These are phyloP conservation scores for Saturnia pavonia DNA, from an alignment of 2,888 invertebrate genomes.

Conservation along the genomic window DNA sequence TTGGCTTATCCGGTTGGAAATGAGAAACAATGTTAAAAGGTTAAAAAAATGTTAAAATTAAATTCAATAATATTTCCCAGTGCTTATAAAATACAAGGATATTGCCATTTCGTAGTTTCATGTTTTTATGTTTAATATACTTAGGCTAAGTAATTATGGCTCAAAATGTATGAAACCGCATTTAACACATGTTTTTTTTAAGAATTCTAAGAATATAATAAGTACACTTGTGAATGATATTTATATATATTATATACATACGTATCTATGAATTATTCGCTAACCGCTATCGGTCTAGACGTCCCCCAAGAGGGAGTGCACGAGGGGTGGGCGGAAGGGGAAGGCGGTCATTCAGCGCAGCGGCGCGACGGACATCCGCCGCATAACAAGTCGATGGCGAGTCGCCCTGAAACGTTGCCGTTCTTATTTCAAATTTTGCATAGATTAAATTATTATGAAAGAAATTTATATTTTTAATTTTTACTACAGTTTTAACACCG, in stretches of 20 bases:
- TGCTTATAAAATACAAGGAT: too few relatives aligned
- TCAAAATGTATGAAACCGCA: background rate
- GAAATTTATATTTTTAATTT: background rate
- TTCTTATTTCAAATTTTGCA: constrained; percentile 73
- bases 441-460: constrained; percentile 53
- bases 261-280: constrained; percentile 29
- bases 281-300: constrained; percentile 37
- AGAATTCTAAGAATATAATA: background rate
- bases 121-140: too few relatives aligned
- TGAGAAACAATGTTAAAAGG: too few relatives aligned
- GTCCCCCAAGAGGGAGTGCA: constrained; percentile 41
- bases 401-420: constrained; percentile 57
- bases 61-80: too few relatives aligned
- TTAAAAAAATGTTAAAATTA: too few relatives aligned
- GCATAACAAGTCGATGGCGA: constrained; percentile 82
- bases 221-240: background rate
- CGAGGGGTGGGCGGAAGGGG: constrained; percentile 66
- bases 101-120: background rate
- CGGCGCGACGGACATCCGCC: constrained; percentile 82
- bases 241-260: too few relatives aligned
- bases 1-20: too few relatives aligned
- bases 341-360: constrained; percentile 81
- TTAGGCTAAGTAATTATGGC: background rate
- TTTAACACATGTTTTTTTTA: background rate
- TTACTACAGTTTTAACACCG: background rate